phyloP scores from a whole-genome alignment of 2,888 invertebrate species.

The Xestia c-nigrum region DNA sequence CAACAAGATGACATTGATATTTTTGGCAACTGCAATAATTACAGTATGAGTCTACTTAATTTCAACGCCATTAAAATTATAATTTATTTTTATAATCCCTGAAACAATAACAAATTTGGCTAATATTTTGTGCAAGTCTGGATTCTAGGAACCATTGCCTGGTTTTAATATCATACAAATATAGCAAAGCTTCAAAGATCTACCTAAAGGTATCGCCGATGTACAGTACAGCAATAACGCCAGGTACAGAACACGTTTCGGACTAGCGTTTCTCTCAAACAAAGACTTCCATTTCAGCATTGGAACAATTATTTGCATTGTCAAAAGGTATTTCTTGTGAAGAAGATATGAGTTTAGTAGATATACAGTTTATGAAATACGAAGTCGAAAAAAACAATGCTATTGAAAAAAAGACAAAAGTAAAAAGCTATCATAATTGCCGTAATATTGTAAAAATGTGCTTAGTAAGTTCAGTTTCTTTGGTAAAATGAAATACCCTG shows the following conservation, averaged over 20 bases:
- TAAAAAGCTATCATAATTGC: background rate
- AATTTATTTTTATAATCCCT: background rate
- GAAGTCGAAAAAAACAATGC: background rate
- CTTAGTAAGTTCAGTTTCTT: background rate
- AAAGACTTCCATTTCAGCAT: constrained; percentile 5
- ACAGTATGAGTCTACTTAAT: background rate
- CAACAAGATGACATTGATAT: background rate
- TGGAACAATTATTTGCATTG: background rate
- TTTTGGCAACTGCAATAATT: background rate
- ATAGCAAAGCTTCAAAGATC: background rate
- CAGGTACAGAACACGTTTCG: background rate
- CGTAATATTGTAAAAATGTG: background rate
- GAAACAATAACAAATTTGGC: background rate
- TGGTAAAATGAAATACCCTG: no score
- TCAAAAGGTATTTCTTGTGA: background rate
- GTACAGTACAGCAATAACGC: background rate
- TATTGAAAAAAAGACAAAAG: background rate
- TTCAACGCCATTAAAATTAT: background rate
- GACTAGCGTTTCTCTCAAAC: no score
- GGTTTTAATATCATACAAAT: background rate
- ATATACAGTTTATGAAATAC: background rate
- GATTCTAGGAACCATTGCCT: background rate
- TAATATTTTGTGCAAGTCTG: background rate
- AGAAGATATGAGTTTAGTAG: background rate
- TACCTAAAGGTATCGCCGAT: background rate